phyloP scores from a whole-genome alignment of 2,888 invertebrate species.

The Meteorus cinctellus region DNA sequence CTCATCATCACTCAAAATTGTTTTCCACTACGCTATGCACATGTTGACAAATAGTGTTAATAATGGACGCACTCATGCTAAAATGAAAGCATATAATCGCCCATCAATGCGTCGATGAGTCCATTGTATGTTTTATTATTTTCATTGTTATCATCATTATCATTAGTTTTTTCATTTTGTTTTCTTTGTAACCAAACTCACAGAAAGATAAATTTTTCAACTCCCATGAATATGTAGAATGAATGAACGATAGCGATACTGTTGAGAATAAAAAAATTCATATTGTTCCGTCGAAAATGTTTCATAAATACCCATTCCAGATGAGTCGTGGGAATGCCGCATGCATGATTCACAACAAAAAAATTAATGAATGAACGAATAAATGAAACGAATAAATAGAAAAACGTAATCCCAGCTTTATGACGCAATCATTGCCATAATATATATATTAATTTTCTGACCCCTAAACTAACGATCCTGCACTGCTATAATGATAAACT shows the following conservation, averaged over 20 bases:
- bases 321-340: too few species aligned
- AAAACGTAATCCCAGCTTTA: background rate
- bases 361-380: background rate
- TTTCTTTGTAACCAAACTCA: background rate
- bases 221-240: background rate
- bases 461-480: background rate
- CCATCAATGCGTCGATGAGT: conserved; percentile 52
- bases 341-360: too few species aligned
- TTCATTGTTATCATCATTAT: conserved; percentile 7
- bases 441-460: conserved; percentile 20
- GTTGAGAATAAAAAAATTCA: background rate
- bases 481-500: background rate
- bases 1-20: conserved; percentile 49
- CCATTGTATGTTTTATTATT: conserved; percentile 49
- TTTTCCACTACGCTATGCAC: conserved; percentile 49
- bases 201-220: background rate
- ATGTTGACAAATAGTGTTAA: conserved; percentile 53
- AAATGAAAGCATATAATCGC: conserved; percentile 52
- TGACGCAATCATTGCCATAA: background rate
- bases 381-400: background rate
- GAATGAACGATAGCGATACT: background rate
- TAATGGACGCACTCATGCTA: conserved; percentile 51
- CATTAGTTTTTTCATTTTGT: conserved; percentile 26
- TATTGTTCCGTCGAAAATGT: background rate
- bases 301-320: background rate